Percentiles rank a stretch among this genome's conserved stretches.
Evolutionary conservation across 2,113 vertebrate genomes (phyloP).

Genomic region (Pachycephala philippinensis): DNA sequence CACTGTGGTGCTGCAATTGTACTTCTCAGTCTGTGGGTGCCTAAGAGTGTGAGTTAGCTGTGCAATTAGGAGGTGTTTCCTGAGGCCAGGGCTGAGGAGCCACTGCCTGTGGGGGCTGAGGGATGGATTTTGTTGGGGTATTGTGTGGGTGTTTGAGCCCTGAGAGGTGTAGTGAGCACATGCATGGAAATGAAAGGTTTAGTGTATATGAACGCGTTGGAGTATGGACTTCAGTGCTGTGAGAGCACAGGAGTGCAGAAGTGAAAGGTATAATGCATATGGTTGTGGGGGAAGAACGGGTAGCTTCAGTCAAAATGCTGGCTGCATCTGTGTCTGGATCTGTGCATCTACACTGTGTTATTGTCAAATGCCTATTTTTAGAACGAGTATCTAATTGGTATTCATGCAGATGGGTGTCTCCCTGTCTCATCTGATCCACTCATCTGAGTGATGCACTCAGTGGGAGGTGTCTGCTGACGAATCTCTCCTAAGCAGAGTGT

Average conservation of each 20-base stretch:
- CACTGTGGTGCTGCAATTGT: neutral
- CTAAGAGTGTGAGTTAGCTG: neutral
- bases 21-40: neutral
- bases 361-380: conserved; percentile 51
- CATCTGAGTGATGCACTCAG: conserved; percentile 8
- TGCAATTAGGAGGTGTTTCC: neutral
- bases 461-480: conserved; percentile 25
- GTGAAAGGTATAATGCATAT: neutral
- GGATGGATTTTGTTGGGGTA: neutral
- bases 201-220: neutral
- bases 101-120: neutral
- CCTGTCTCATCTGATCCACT: conserved; percentile 35
- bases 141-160: neutral
- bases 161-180: neutral
- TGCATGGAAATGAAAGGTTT: neutral
- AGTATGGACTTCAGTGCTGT: neutral
- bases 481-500: neutral
- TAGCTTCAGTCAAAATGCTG: neutral
- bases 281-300: neutral
- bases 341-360: neutral
- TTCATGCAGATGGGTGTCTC: conserved; percentile 50
- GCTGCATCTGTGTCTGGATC: conserved; percentile 4
- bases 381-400: conserved; percentile 19
- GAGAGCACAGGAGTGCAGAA: neutral
- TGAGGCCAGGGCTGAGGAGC: neutral